Evolutionary conservation across 1,140 invertebrate species (phyloP), one percentile per base, ranked within the genome.

Genomic region (Alviniconcha marisindica): DNA sequence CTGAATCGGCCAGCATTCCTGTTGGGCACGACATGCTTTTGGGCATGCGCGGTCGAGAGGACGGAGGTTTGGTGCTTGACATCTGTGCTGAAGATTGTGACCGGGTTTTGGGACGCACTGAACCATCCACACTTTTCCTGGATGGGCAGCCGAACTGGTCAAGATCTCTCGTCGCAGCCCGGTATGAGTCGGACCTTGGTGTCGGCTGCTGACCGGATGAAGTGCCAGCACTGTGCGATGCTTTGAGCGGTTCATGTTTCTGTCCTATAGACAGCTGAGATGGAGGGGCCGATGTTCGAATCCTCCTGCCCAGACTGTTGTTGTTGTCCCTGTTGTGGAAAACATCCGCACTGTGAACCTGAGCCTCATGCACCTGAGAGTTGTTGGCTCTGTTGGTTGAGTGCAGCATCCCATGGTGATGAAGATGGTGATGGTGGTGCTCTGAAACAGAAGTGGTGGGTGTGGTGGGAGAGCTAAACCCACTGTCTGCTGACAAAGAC

Each of bases 151-250:
- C 54, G 31, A 15, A 28, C 21, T 60, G 42, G 42, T 36, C 40
- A 24, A 77, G 76, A 12, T 84, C 84, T 15, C 44, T 83, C 15
- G 76, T 85, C 5, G 90, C 90, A 66, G 87, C 87, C 71, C 90
- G 87, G 73, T 91, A 91, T 0, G 90, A 91, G 80, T 90, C 88
- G 71, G 88, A 85, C 2, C 89, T 73, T 5, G 80, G 71, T 51
- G 80, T 38, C 1, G 80, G 15, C 2, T 38, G 38, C 44, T 54
- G 42, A 21, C 28, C 18, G 5, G 36, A 33, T 15, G 28, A 42
- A n/a, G 28, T 0, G 38, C 28, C 28, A 14, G 40, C 1, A 69
- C 21, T 63, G 60, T 66, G 54, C 1, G 40, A 66, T 10, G 36
- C 38, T 44, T 44, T 42, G 12, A 80, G 38, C n/a, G 60, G 78